Base-by-base conservation (phyloP, 2,113 vertebrate genomes). In the Nycticorax nycticorax region DNA sequence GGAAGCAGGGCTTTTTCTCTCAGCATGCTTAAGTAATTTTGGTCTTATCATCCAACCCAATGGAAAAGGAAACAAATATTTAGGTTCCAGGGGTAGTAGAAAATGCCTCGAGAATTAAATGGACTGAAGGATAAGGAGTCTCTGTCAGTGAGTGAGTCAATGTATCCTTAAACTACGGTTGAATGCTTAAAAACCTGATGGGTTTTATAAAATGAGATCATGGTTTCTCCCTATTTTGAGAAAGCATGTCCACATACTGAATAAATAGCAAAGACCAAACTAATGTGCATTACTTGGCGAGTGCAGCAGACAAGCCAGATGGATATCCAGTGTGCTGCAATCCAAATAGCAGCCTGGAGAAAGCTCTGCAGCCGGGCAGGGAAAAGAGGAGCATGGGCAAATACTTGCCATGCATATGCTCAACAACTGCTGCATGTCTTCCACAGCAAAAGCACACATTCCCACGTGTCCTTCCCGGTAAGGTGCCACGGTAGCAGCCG, bases 381-480 rank as follows among this genome's bases (percentile, higher is more conserved):
- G 41, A 56, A 84, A 60, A 68, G 33, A 79, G 19, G 8, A 75
- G 10, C n/a, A 30, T 22, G 53, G 62, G 63, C 77, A 85, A 79
- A 66, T 33, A 56, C 24, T 75, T 89, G 52, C 66, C 33, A 47
- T 72, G 43, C 53, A 53, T 69, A 56, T 37, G 53, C 30, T 91
- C 69, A 92, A 13, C 35, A 59, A 56, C 33, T 35, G 32, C 69
- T 94, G 35, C 12, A 12, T 14, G 8, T 75, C 53, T 94, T 52
- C 39, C 24, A 56, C 22, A 50, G 67, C 43, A 88, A 74, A 79
- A 37, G 15, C 24, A 52, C 0, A 1, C 27, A 64, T 48, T 78
- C 10, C 43, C 43, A 26, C 0, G 0, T 4, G 1, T 47, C 30
- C n/a, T 64, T 27, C 35, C 23, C 15, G 0, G n/a, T 15, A 22